These are phyloP conservation scores for Subacronicta megacephala DNA, from an alignment of 2,888 invertebrate species.

Conservation along the genomic window DNA sequence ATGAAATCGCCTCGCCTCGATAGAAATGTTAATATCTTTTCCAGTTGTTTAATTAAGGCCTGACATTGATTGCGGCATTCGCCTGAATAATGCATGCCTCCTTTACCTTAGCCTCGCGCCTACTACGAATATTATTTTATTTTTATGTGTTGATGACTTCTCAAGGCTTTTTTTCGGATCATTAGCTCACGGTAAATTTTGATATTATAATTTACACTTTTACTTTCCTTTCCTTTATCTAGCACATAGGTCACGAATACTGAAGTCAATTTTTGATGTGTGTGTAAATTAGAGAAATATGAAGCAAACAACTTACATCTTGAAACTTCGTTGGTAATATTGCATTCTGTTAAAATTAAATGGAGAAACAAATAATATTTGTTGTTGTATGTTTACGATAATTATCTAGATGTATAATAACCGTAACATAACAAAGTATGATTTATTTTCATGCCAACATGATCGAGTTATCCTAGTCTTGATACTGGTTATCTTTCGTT, in stretches of 20 bases:
- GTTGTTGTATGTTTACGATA: background rate
- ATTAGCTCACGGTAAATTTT: constrained; percentile 35
- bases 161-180: constrained; percentile 27
- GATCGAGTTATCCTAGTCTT: no score
- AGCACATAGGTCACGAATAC: constrained; percentile 15
- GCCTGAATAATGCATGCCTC: constrained; percentile 67
- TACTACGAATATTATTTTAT: constrained; percentile 53
- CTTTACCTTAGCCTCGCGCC: constrained; percentile 49
- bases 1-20: constrained; percentile 33
- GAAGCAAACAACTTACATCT: constrained; percentile 22
- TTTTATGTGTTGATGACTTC: constrained; percentile 54
- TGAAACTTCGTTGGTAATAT: constrained; percentile 16
- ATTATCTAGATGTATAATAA: background rate
- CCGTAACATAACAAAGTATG: no score
- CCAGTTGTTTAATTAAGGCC: constrained; percentile 62
- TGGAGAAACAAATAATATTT: constrained; percentile 8
- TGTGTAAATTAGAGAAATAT: constrained; percentile 18
- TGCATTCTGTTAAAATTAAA: constrained; percentile 29
- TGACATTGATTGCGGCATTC: constrained; percentile 55
- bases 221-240: no score
- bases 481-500: no score
- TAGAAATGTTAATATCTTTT: constrained; percentile 51
- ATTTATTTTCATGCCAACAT: no score
- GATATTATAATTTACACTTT: constrained; percentile 47
- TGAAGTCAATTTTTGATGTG: constrained; percentile 17